These are phyloP conservation scores for Saccopteryx leptura DNA, from an alignment of 2,113 vertebrate species.

Conservation along the genomic window DNA sequence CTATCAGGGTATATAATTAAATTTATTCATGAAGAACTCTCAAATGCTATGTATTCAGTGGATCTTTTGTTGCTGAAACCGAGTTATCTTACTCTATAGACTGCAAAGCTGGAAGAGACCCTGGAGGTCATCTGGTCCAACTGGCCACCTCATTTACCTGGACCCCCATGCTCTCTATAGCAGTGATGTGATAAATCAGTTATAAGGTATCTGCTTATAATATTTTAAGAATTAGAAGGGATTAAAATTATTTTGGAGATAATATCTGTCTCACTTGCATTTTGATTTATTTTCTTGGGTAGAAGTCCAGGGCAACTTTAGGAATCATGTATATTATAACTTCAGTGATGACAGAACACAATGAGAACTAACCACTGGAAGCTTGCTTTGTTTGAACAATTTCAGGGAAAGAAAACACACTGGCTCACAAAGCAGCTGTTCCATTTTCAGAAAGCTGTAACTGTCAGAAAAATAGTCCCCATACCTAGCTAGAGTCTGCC, in stretches of 20 bases:
- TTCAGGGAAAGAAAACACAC: conserved; percentile 1
- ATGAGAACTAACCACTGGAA: background rate
- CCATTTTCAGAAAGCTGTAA: background rate
- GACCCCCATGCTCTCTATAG: background rate
- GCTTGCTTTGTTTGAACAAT: background rate
- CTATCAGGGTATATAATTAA: background rate
- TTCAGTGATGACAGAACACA: conserved; percentile 31
- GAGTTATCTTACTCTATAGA: background rate
- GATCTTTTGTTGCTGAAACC: background rate
- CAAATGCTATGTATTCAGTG: background rate
- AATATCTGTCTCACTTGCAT: background rate
- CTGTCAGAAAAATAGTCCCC: background rate
- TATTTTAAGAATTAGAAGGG: conserved; percentile 29
- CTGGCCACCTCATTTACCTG: background rate
- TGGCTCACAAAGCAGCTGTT: conserved; percentile 17
- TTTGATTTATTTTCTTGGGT: background rate
- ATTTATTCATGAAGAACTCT: background rate
- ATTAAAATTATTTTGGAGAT: background rate
- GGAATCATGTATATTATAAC: background rate
- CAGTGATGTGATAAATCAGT: background rate
- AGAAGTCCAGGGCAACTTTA: conserved; percentile 36
- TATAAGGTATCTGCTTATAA: background rate
- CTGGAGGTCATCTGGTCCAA: background rate
- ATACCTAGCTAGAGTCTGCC: background rate
- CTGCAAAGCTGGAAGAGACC: background rate